Evolutionary conservation across 1,140 invertebrate genomes (phyloP).

Genomic region (Pinna nobilis): DNA sequence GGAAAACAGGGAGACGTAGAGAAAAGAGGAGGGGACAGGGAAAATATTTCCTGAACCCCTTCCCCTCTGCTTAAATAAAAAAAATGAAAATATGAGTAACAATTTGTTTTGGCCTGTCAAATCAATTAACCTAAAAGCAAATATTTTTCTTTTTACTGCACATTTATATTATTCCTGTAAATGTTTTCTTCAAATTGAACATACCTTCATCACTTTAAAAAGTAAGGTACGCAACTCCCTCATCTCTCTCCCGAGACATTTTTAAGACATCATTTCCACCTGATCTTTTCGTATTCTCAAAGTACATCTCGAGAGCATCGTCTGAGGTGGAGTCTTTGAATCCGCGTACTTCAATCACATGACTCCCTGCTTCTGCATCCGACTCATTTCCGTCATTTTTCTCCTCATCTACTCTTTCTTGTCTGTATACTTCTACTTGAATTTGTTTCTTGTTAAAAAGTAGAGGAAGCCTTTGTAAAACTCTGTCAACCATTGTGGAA

Average conservation of each 20-base stretch:
- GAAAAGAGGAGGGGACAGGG: no score
- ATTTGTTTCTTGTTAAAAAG: constrained; percentile 18
- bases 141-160: no score
- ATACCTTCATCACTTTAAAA: constrained; percentile 46
- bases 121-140: no score
- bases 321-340: constrained; percentile 22
- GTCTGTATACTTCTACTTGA: constrained; percentile 15
- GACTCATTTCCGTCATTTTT: neutral
- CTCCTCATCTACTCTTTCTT: neutral
- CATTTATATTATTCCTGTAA: no score
- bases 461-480: constrained; percentile 13
- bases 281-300: constrained; percentile 48
- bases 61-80: no score
- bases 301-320: constrained; percentile 43
- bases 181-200: no score
- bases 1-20: no score
- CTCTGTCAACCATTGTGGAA: constrained; percentile 2
- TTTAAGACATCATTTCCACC: constrained; percentile 36
- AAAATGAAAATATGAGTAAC: no score
- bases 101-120: no score
- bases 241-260: constrained; percentile 14
- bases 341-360: constrained; percentile 28
- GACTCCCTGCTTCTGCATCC: neutral
- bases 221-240: constrained; percentile 25
- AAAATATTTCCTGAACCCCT: no score